These are phyloP conservation scores for Cossypha polioptera DNA, from an alignment of 2,797 vertebrate species.

Conservation along the genomic window DNA sequence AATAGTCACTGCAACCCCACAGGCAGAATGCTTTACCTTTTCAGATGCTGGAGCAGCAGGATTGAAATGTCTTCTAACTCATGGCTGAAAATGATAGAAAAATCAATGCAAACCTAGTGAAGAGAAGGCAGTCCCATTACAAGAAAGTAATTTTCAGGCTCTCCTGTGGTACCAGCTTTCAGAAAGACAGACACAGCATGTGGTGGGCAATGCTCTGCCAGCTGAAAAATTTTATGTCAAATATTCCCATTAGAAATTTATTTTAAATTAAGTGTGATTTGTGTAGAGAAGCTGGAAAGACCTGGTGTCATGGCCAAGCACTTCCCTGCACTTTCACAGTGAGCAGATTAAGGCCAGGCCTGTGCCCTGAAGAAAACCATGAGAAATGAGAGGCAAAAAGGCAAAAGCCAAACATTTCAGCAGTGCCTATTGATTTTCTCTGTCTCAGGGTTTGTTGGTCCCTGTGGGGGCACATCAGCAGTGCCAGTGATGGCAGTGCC, in stretches of 20 bases:
- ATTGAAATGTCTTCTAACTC: slow-evolving; percentile 6
- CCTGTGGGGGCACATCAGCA: neutral
- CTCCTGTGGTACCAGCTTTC: neutral
- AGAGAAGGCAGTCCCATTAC: neutral
- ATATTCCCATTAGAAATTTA: neutral
- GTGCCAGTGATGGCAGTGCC: neutral
- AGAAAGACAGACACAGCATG: neutral
- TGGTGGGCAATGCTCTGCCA: neutral
- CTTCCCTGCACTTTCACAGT: neutral
- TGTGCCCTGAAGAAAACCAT: neutral
- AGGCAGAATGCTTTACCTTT: neutral
- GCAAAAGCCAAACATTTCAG: neutral
- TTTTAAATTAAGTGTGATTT: neutral
- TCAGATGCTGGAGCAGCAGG: neutral
- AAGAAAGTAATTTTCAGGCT: slow-evolving; percentile 6
- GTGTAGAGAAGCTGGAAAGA: neutral
- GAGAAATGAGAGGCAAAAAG: neutral
- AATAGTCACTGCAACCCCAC: neutral
- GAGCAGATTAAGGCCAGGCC: neutral
- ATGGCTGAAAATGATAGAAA: slow-evolving; percentile 16
- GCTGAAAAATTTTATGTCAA: neutral
- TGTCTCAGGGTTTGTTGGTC: neutral
- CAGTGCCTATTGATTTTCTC: neutral
- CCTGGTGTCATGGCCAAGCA: neutral
- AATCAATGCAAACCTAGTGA: slow-evolving; percentile 27